Conservation (phyloP, 2,797 vertebrate genomes). For the Australoheros facetus region DNA sequence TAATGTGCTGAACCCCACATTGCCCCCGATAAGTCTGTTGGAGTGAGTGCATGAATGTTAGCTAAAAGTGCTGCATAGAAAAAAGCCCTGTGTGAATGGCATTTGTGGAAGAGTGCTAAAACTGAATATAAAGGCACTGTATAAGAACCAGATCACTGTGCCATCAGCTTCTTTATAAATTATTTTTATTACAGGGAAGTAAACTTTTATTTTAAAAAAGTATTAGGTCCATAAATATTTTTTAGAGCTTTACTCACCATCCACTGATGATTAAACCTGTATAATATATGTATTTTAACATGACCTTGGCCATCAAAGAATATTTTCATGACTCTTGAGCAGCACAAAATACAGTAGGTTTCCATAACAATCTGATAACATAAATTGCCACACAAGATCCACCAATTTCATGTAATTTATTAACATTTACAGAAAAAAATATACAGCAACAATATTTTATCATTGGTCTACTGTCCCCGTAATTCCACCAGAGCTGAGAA, state of each 20-base stretch:
- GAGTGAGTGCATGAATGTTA: too few relatives aligned
- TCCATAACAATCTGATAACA: background rate
- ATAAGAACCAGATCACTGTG: background rate
- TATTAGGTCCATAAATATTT: background rate
- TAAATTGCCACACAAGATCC: background rate
- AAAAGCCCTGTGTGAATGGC: too few relatives aligned
- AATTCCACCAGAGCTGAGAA: constrained; percentile 34
- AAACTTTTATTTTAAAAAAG: background rate
- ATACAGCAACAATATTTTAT: constrained; percentile 13
- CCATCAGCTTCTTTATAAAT: background rate
- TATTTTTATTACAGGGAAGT: too few relatives aligned
- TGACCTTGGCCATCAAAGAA: background rate
- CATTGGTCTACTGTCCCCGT: constrained; percentile 43
- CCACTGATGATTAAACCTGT: background rate
- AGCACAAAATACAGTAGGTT: background rate
- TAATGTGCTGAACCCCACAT: too few relatives aligned
- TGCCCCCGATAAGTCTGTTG: too few relatives aligned
- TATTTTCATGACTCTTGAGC: background rate
- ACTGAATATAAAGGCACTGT: too few relatives aligned
- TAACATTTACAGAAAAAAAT: constrained; percentile 22
- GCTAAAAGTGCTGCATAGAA: too few relatives aligned
- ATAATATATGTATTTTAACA: background rate
- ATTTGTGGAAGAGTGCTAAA: too few relatives aligned
- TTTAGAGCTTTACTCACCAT: background rate
- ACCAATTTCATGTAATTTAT: constrained; percentile 30